Base-by-base conservation (phyloP, 1,140 invertebrate species). In the Melipona quadrifasciata region DNA sequence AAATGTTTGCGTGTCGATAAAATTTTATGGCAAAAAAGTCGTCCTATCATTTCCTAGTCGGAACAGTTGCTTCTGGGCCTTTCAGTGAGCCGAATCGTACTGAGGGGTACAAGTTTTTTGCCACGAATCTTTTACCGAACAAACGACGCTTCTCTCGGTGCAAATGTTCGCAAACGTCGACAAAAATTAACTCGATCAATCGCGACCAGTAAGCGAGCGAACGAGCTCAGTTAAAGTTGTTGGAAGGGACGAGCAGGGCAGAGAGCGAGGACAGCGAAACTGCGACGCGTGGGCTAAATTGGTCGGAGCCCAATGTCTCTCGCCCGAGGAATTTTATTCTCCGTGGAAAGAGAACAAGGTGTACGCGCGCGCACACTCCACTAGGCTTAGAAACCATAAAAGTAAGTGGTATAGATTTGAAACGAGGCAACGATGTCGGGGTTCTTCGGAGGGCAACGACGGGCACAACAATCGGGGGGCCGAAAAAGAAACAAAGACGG, bases 371-470 rank as follows among this genome's bases (percentile, higher is more conserved):
- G 78, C 74, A 89, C 90, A 91, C 86, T 90, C 88, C 85, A 90
- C 90, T 90, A 91, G 90, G 87, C 90, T 89, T 86, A 84, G 87
- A 90, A 90, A 90, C 92, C 87, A 91, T 93, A 93, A 93, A 93
- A 92, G 91, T 92, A 93, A 93, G 92, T 92, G 92, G 92, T 93
- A 93, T 93, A 91, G 92, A 93, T 93, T 93, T 92, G 90, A 86
- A 91, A 86, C 84, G 86, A 65, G 39, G 39, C 39, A 47, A 47
- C 82, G 65, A 78, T 61, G 73, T 71, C 82, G 78, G 34, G 78
- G 34, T 24, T 27, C 57, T 31, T 31, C 31, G 31, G 51, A 24
- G 74, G 82, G 74, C 39, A 39, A 8, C 39, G 6, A 39, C 39
- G 39, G 39, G n/a, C n/a, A 64, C 27, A 31, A 57, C 34, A 47